Conservation (phyloP, 2,113 vertebrate genomes). For the Pachyramphus minor region DNA sequence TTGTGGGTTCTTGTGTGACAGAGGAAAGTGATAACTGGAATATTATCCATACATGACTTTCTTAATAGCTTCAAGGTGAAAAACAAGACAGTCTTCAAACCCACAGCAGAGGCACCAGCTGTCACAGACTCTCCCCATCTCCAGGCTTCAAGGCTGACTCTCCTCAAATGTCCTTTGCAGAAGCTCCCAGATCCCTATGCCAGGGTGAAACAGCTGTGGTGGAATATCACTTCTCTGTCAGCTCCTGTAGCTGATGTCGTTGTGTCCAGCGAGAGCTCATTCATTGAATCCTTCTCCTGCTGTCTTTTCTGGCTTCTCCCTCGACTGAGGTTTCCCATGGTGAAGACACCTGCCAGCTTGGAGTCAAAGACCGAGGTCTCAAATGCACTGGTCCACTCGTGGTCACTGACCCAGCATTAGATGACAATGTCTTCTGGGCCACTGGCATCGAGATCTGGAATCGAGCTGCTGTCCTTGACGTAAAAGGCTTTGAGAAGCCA, state of each 20-base stretch:
- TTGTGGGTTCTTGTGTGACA: background rate
- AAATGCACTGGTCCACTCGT: accelerated
- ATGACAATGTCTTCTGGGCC: background rate
- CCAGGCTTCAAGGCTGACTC: background rate
- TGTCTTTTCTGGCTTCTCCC: background rate
- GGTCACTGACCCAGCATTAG: background rate
- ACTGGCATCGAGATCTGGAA: background rate
- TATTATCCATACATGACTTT: background rate
- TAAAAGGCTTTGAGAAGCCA: conserved; percentile 53
- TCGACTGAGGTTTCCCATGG: background rate
- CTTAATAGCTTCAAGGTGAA: background rate
- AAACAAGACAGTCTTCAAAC: background rate
- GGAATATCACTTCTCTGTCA: background rate
- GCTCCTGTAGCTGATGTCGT: accelerated
- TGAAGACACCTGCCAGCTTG: background rate
- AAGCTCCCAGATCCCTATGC: background rate
- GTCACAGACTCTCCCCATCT: background rate
- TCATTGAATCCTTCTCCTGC: background rate
- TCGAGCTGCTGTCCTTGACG: background rate
- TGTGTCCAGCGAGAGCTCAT: accelerated
- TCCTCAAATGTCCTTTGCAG: background rate
- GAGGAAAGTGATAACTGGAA: background rate
- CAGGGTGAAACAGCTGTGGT: background rate
- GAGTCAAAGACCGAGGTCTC: background rate
- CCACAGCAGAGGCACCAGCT: background rate